These are phyloP conservation scores for Papilio helenus DNA, from an alignment of 1,140 invertebrate species.

Conservation along the genomic window DNA sequence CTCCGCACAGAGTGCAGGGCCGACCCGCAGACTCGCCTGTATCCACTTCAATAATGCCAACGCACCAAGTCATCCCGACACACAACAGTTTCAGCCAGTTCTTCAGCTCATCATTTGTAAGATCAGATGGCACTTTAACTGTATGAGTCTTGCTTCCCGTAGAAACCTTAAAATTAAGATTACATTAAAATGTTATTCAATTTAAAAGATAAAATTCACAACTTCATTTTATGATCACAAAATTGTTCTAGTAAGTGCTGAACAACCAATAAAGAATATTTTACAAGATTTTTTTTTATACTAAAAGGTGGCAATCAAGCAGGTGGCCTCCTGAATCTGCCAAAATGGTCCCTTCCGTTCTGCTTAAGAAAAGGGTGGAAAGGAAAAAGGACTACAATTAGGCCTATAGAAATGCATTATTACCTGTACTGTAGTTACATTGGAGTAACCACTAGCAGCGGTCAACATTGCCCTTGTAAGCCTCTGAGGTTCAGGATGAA, in stretches of 20 bases:
- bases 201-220: too few relatives aligned
- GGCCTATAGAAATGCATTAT: slow-evolving; percentile 18
- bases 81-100: slow-evolving; percentile 78
- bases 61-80: slow-evolving; percentile 70
- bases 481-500: slow-evolving; percentile 70
- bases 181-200: too few relatives aligned
- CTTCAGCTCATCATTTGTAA: slow-evolving; percentile 72
- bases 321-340: too few relatives aligned
- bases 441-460: slow-evolving; percentile 73
- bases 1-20: slow-evolving; percentile 72
- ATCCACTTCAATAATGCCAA: slow-evolving; percentile 77
- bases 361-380: too few relatives aligned
- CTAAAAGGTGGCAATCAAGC: too few relatives aligned
- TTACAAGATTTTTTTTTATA: too few relatives aligned
- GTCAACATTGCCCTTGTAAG: slow-evolving; percentile 68
- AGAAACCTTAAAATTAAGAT: slow-evolving; percentile 64
- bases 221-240: too few relatives aligned
- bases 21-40: slow-evolving; percentile 68
- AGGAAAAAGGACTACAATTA: too few relatives aligned
- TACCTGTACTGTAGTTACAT: slow-evolving; percentile 75
- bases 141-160: slow-evolving; percentile 71
- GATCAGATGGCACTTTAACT: slow-evolving; percentile 77
- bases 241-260: too few relatives aligned
- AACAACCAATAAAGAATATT: not conserved
- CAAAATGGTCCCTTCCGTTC: too few relatives aligned